A percentile compares a stretch with the other conserved stretches of the same genome.
phyloP scores from a whole-genome alignment of 1,140 invertebrate species.

The Ceratosolen solmsi region DNA sequence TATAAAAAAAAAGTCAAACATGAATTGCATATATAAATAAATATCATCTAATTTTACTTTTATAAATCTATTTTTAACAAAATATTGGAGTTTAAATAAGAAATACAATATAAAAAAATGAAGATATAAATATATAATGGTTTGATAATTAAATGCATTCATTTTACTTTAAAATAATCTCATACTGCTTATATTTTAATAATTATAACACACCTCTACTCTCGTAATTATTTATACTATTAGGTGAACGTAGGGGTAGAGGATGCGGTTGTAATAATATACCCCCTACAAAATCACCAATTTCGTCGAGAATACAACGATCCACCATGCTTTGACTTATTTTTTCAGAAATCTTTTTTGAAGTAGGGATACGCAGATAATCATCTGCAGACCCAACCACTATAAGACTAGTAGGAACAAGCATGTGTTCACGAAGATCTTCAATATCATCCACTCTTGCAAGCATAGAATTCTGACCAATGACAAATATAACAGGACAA shows the following conservation, averaged over 20 bases:
- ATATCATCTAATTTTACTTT: no score
- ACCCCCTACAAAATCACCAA: slow-evolving; percentile 77
- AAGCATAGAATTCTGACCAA: slow-evolving; percentile 83
- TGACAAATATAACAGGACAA: slow-evolving; percentile 85
- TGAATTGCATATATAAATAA: no score
- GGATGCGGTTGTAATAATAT: slow-evolving; percentile 77
- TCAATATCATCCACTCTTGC: slow-evolving; percentile 84
- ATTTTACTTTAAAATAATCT: no score
- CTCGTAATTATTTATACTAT: slow-evolving; percentile 26
- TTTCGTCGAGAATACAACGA: slow-evolving; percentile 81
- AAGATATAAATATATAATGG: no score
- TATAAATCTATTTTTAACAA: no score
- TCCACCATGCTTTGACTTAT: slow-evolving; percentile 90
- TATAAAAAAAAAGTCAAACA: no score
- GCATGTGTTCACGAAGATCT: slow-evolving; percentile 82
- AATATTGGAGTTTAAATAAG: no score
- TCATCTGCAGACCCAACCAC: slow-evolving; percentile 90
- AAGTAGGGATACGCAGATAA: slow-evolving; percentile 80
- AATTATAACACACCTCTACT: slow-evolving; percentile 20
- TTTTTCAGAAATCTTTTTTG: slow-evolving; percentile 81
- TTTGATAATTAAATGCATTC: no score
- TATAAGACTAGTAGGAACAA: slow-evolving; percentile 83
- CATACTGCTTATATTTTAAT: no score
- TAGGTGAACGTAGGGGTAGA: slow-evolving; percentile 72
- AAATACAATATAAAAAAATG: no score